Conservation (phyloP, 2,113 vertebrate species). For the Manacus vitellinus region DNA sequence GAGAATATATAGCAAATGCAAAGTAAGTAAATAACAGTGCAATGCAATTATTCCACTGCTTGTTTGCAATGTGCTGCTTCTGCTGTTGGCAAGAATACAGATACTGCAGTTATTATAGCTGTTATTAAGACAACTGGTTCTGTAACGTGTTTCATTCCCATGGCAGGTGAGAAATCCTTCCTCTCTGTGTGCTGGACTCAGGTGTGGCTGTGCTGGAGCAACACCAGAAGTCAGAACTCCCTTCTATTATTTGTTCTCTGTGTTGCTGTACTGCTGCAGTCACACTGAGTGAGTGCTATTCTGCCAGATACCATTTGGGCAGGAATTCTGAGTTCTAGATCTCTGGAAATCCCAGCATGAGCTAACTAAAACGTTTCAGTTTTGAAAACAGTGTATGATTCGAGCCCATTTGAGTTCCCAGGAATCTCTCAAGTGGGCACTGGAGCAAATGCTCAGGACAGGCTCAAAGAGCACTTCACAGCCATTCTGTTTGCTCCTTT, state of each 20-base stretch:
- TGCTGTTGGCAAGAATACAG: not conserved
- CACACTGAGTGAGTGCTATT: not conserved
- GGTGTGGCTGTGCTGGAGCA: not conserved
- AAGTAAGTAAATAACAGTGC: not conserved
- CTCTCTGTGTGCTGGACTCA: not conserved
- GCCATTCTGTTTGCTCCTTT: not conserved
- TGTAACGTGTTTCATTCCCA: not conserved
- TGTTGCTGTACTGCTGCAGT: not conserved
- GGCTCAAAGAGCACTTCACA: not conserved
- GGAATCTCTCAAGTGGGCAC: not conserved
- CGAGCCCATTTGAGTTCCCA: not conserved
- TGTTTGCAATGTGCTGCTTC: not conserved
- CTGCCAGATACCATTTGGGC: not conserved
- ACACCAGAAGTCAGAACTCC: not conserved
- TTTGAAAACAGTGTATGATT: not conserved
- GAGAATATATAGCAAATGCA: not conserved
- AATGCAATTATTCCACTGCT: not conserved
- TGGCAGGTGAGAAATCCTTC: not conserved
- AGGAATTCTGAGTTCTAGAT: not conserved
- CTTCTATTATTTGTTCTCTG: not conserved
- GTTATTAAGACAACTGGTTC: not conserved
- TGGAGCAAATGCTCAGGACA: not conserved
- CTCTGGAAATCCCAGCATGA: not conserved
- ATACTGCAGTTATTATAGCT: not conserved
- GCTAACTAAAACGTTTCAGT: not conserved